Evolutionary conservation across 2,113 vertebrate species (phyloP), one percentile per base, ranked within the genome.

Genomic region (Gnathochromis pfefferi): DNA sequence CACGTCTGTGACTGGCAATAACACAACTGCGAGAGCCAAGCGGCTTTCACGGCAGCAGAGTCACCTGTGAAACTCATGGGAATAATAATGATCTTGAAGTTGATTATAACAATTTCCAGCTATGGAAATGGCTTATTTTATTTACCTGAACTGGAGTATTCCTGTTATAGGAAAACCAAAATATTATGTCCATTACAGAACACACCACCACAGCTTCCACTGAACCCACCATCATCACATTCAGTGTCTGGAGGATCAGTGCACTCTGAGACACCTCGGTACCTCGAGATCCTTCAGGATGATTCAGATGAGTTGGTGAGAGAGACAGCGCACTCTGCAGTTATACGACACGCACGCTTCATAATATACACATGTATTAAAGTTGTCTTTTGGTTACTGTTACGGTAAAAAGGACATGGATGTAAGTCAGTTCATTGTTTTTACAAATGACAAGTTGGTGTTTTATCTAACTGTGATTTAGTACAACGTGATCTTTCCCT

Each of bases 191-290:
- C 47, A 8, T 82, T 63, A 33, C 68, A 87, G 85, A 49, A 9
- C n/a, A 35, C 4, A 31, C 21, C 33, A 14, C 60, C 84, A 42
- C 23, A 49, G 9, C 45, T 23, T 31, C 47, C 33, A n/a, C 11
- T 57, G 23, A 81, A 54, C 5, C 58, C 57, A 45, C 35, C 51
- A 17, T 11, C n/a, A 7, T 45, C 11, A 19, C 51, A 2, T n/a
- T 26, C n/a, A 47, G 5, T 2, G 4, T 13, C 13, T 13, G 8
- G 33, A 17, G 17, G 53, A 9, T 40, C 12, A 21, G 0, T n/a
- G 7, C 3, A 63, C 55, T 63, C 23, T n/a, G 7, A 51, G 6
- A 60, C 4, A 51, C 16, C 1, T 53, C 6, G 0, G 9, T 63
- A 79, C 54, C 7, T 60, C 4, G 19, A 26, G 10, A 21, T 82